Evolutionary conservation across 2,113 vertebrate species (phyloP).

Genomic region (Psittacara wagleri): DNA sequence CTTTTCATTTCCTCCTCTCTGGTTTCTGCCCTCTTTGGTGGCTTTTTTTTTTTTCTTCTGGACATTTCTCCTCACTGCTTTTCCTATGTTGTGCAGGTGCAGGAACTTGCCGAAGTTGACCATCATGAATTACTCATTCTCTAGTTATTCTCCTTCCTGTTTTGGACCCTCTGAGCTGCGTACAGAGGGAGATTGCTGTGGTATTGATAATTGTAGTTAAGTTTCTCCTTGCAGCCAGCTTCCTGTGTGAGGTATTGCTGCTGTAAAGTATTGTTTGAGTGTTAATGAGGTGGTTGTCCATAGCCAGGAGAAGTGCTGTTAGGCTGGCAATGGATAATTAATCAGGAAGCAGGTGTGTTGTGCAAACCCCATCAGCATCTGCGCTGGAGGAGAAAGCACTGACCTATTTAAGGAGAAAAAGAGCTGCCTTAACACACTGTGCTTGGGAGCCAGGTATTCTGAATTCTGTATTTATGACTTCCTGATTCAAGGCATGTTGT

Average conservation of each 20-base stretch:
- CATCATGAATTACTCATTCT: neutral
- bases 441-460: slow-evolving; percentile 4
- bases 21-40: neutral
- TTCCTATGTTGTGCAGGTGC: neutral
- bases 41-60: neutral
- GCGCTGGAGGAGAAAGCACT: neutral
- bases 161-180: neutral
- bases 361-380: neutral
- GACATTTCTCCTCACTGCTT: neutral
- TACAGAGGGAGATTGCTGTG: neutral
- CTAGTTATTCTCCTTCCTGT: neutral
- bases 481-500: neutral
- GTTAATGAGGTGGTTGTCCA: neutral
- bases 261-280: slow-evolving; percentile 2
- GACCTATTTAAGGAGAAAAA: neutral
- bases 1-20: slow-evolving; percentile 34
- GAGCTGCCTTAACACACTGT: neutral
- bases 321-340: neutral
- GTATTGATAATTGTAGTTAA: neutral
- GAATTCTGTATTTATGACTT: slow-evolving; percentile 51
- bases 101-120: neutral
- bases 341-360: slow-evolving; percentile 31
- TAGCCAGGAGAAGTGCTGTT: neutral
- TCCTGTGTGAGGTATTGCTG: neutral
- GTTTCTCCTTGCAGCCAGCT: neutral